Evolutionary conservation across 2,888 invertebrate species (phyloP).

Genomic region (Ectobius pallidus): DNA sequence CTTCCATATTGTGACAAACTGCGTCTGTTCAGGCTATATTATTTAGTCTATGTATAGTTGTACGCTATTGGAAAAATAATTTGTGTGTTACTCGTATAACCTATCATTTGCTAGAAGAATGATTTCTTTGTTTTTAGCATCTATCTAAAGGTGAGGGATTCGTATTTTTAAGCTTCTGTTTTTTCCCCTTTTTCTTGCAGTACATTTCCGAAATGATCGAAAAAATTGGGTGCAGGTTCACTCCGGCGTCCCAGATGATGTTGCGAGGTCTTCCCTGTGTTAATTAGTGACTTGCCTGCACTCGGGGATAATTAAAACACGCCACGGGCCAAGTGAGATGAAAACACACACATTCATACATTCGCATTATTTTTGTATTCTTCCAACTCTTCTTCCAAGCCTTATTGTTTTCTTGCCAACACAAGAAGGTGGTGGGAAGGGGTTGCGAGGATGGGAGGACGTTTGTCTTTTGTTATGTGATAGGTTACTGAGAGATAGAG

Average conservation of each 20-base stretch:
- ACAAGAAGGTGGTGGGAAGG: slow-evolving; percentile 20
- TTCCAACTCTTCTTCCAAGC: slow-evolving; percentile 6
- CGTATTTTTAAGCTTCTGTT: no score
- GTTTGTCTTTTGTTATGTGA: slow-evolving; percentile 31
- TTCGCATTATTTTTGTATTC: slow-evolving; percentile 3
- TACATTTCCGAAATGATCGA: not conserved
- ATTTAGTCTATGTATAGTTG: no score
- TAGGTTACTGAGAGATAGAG: slow-evolving; percentile 29
- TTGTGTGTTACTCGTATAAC: no score
- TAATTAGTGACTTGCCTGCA: slow-evolving; percentile 40
- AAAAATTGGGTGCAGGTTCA: not conserved
- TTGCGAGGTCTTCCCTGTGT: slow-evolving; percentile 23
- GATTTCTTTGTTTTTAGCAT: no score
- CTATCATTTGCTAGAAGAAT: no score
- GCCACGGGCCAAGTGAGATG: slow-evolving; percentile 40
- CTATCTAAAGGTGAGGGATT: no score
- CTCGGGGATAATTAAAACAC: slow-evolving; percentile 41
- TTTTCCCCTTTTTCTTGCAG: not conserved
- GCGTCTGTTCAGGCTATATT: no score
- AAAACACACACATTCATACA: slow-evolving; percentile 23
- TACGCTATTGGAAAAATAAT: no score
- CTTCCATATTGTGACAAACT: no score
- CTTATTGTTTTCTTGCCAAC: slow-evolving; percentile 4
- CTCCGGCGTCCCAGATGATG: slow-evolving; percentile 19
- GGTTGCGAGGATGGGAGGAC: not conserved